These are phyloP conservation scores for Isichthys henryi DNA, from an alignment of 2,113 vertebrate genomes.

Conservation along the genomic window DNA sequence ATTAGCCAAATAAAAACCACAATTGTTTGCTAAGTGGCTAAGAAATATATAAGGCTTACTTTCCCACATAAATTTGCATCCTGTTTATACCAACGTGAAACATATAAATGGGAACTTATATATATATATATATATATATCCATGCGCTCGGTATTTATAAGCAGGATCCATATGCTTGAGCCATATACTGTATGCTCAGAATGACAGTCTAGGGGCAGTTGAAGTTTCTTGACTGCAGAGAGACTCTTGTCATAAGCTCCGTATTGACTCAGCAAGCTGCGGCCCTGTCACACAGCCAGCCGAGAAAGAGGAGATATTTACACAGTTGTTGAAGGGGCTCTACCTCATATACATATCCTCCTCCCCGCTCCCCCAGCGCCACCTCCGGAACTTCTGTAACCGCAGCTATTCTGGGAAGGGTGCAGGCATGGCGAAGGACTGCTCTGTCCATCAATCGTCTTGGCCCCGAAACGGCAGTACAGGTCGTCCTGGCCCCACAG, in stretches of 20 bases:
- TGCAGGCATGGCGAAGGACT: background rate
- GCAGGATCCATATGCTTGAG: background rate
- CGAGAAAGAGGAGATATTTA: constrained; percentile 53
- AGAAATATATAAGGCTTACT: background rate
- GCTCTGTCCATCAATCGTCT: background rate
- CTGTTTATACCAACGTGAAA: background rate
- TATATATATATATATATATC: background rate
- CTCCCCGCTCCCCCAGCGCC: background rate
- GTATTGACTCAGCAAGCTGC: constrained; percentile 38
- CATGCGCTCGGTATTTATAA: background rate
- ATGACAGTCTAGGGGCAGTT: too few species aligned
- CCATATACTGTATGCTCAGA: background rate
- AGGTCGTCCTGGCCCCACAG: background rate
- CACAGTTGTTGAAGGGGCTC: constrained; percentile 59
- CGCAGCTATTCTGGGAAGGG: constrained; percentile 28
- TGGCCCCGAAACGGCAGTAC: background rate
- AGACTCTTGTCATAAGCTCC: constrained; percentile 44
- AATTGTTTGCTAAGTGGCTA: background rate
- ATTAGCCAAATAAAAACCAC: background rate
- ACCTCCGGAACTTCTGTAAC: constrained; percentile 26
- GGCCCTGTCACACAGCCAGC: constrained; percentile 37
- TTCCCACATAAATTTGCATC: background rate
- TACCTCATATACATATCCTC: constrained; percentile 44
- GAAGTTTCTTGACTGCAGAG: constrained; percentile 10
- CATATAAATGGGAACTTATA: background rate